Base-by-base conservation (phyloP, 2,113 vertebrate genomes). In the Fregetta grallaria region DNA sequence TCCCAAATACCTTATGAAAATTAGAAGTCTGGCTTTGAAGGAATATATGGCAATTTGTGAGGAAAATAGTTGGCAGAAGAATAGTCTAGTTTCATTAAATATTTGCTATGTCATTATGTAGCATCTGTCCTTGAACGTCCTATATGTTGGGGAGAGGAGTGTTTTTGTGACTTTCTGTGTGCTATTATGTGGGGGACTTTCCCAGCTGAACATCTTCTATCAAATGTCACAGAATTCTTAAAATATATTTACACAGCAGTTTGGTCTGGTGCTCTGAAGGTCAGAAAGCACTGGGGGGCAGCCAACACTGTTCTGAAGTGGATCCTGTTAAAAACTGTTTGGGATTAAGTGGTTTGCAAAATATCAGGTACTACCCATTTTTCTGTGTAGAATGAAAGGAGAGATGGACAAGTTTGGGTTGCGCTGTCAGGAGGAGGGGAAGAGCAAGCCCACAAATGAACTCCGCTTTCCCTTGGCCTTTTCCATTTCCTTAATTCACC, bases 51-150 rank as follows among this genome's bases (percentile, higher is more conserved):
- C 30, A 80, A 66, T 38, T n/a, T 47, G 25, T 50, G 61, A 93
- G 22, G 20, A 71, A 95, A 92, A 59, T n/a, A 36, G 22, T 6
- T 87, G 70, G 56, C 55, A 89, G 49, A 77, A 87, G 6, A 84
- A 87, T 18, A 61, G 47, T 55, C 49, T 76, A 18, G 7, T 88
- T 92, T 95, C 36, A 58, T 88, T 62, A 80, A 83, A 23, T 86
- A 56, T 86, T 89, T 58, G 2, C 30, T 56, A 5, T 88, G 36
- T 53, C 15, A 50, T 58, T 44, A 40, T 45, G 32, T 50, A 29
- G 5, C 36, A 77, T 83, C 42, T 92, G 72, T 74, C 71, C 38
- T 74, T 76, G 42, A 58, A 50, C 62, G 30, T 80, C 32, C 20
- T 71, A 7, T 53, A 47, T 38, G 4, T 32, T 83, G 47, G 12